Evolutionary conservation across 2,888 invertebrate genomes (phyloP).

Genomic region (Drosophila vallismaia): DNA sequence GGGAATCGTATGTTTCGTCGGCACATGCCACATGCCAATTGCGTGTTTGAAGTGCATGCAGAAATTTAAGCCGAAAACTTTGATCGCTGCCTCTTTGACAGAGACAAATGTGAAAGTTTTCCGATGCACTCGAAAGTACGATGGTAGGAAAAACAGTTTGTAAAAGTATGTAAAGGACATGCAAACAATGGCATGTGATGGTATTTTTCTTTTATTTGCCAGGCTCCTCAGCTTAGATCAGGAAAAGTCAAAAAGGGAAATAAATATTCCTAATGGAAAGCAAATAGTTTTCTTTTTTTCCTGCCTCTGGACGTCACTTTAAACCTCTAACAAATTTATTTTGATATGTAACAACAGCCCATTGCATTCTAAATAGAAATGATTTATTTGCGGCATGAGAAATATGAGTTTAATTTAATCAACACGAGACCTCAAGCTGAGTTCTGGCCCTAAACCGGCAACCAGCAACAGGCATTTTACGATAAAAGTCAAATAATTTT

Average conservation of each 20-base stretch:
- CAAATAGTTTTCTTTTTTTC: constrained; percentile 3
- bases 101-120: constrained; percentile 76
- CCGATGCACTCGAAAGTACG: constrained; percentile 24
- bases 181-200: constrained; percentile 45
- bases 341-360: not conserved
- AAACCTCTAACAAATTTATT: not conserved
- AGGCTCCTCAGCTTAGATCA: constrained; percentile 12
- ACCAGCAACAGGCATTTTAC: constrained; percentile 19
- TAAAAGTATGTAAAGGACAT: constrained; percentile 41
- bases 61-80: constrained; percentile 77
- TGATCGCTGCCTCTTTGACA: constrained; percentile 60
- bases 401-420: constrained; percentile 24
- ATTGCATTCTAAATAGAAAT: constrained; percentile 2
- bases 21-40: constrained; percentile 78
- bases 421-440: constrained; percentile 8
- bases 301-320: not conserved
- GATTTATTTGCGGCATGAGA: constrained; percentile 9
- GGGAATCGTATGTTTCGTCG: constrained; percentile 69
- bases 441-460: constrained; percentile 1
- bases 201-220: constrained; percentile 18
- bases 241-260: constrained; percentile 17
- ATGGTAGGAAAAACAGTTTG: constrained; percentile 24
- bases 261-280: constrained; percentile 18
- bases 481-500: constrained; percentile 57
- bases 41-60: constrained; percentile 73